Evolutionary conservation across 2,888 invertebrate genomes (phyloP).

Genomic region (Drosophila melanocephala): DNA sequence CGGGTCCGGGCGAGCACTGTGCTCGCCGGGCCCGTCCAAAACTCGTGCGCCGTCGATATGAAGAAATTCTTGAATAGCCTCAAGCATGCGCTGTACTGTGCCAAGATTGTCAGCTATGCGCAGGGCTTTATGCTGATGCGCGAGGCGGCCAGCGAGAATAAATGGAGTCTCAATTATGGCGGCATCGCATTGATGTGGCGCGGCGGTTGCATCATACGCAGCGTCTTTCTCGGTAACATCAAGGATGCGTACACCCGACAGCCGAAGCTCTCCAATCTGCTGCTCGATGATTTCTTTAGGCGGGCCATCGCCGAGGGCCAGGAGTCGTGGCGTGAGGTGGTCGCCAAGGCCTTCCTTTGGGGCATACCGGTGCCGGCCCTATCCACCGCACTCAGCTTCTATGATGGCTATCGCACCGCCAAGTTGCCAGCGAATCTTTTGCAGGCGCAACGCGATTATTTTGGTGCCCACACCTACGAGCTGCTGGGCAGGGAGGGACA

Average conservation of each 20-base stretch:
- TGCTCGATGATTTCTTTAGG: constrained; percentile 97
- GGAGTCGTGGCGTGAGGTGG: constrained; percentile 93
- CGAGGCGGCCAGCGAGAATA: constrained; percentile 95
- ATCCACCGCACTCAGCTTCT: constrained; percentile 97
- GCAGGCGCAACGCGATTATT: constrained; percentile 99
- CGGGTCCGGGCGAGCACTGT: constrained; percentile 92
- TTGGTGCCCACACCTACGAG: constrained; percentile 99
- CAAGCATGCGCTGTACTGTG: constrained; percentile 96
- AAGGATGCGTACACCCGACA: constrained; percentile 97
- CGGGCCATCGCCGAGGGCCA: constrained; percentile 93
- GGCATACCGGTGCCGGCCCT: constrained; percentile 98
- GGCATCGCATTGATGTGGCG: constrained; percentile 99
- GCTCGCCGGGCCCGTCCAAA: constrained; percentile 89
- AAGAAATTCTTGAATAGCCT: constrained; percentile 93
- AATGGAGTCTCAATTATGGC: constrained; percentile 98
- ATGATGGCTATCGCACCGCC: constrained; percentile 96
- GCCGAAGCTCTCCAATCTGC: constrained; percentile 93
- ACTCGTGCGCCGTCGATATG: constrained; percentile 90
- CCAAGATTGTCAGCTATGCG: constrained; percentile 99
- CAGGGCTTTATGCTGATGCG: constrained; percentile 98
- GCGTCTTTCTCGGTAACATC: constrained; percentile 95
- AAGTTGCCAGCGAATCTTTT: constrained; percentile 97
- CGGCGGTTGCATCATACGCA: constrained; percentile 96
- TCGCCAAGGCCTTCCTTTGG: constrained; percentile 89
- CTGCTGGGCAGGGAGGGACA: constrained; percentile 93